Evolutionary conservation across 2,113 vertebrate genomes (phyloP).

Genomic region (Trogon melanurus): DNA sequence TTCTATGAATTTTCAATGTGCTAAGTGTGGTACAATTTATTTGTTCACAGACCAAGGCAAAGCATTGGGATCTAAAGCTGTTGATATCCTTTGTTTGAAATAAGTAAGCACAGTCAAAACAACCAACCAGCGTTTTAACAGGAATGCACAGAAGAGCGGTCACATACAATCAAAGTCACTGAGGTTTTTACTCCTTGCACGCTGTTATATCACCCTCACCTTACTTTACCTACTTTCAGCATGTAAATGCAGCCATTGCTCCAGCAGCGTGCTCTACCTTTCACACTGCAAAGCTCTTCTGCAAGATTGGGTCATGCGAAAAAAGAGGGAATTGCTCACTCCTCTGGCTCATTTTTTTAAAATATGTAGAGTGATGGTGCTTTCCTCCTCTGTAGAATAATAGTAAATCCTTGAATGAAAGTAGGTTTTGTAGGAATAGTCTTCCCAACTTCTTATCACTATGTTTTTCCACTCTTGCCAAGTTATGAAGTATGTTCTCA

Average conservation of each 20-base stretch:
- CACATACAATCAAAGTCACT: slow-evolving; percentile 1
- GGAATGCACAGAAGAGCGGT: neutral
- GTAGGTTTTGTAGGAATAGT: neutral
- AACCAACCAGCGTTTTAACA: neutral
- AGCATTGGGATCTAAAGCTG: neutral
- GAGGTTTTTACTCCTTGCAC: neutral
- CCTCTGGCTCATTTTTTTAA: neutral
- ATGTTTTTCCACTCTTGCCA: neutral
- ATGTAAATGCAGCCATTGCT: neutral
- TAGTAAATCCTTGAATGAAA: neutral
- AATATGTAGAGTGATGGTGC: neutral
- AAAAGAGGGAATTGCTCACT: neutral
- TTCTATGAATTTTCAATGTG: slow-evolving; percentile 55
- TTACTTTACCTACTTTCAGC: neutral
- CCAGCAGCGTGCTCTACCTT: neutral
- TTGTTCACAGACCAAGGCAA: neutral
- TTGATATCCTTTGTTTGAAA: slow-evolving; percentile 23
- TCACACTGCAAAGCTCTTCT: neutral
- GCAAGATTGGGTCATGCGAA: neutral
- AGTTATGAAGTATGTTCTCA: neutral
- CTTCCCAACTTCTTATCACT: neutral
- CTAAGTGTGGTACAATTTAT: slow-evolving; percentile 32
- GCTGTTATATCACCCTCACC: neutral
- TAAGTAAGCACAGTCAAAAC: neutral
- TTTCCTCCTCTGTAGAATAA: neutral